Base-by-base conservation (phyloP, 1,140 invertebrate genomes). In the Megalopta genalis region DNA sequence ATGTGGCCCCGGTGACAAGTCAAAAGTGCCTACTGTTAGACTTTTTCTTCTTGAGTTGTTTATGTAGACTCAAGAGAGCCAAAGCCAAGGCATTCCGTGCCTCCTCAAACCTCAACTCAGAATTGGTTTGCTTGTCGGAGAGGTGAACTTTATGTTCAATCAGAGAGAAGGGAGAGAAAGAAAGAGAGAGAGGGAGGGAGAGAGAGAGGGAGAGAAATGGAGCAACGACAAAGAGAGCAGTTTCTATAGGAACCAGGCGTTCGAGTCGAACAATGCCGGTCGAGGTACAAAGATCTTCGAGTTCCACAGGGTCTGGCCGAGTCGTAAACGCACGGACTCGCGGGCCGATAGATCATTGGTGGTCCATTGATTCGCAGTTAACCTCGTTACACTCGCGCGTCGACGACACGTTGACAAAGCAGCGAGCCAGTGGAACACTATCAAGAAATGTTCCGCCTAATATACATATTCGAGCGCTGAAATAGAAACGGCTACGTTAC, bases 321-420 rank as follows among this genome's bases (percentile, higher is more conserved):
- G 25, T 62, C 60, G 60, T 62, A 62, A 62, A 32, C 25, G 60
- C 60, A 14, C 32, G 16, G 18, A n/a, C 59, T 76, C 39, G 59
- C 37, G 23, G 1, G 25, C 18, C 66, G 49, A 75, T 27, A 14
- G 42, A n/a, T 25, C 25, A 73, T 73, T 25, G 25, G 39, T 8
- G 23, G 59, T 25, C 32, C n/a, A 63, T 27, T 42, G 64, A 25
- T 25, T 12, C 37, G 25, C 46, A 46, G 60, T 76, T 54, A 66
- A 60, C 54, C 59, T 27, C 25, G 52, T 64, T 32, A 32, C 23
- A 16, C 39, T 66, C 25, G 5, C 63, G 10, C 39, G 42, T 9
- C 16, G 37, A 27, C n/a, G 18, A 59, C 37, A 67, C 54, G 2
- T 25, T 14, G 27, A 1, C 23, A 54, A 23, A n/a, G 9, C n/a